phyloP scores from a whole-genome alignment of 1,140 invertebrate species.

The Pissodes strobi region DNA sequence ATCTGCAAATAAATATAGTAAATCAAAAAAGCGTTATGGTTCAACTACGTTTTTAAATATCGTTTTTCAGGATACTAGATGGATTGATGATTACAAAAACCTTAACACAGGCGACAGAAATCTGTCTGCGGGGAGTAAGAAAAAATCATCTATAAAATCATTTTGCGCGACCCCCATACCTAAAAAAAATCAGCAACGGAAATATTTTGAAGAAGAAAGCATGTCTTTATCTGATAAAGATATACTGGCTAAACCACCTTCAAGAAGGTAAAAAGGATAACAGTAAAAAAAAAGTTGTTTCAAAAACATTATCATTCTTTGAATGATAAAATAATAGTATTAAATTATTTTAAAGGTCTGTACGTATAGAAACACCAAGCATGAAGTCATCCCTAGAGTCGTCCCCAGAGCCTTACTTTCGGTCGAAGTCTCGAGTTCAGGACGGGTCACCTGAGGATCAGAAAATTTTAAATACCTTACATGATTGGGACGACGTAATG shows the following conservation, averaged over 20 bases:
- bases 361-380: slow-evolving; percentile 52
- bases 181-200: slow-evolving; percentile 25
- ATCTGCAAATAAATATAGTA: too few relatives aligned
- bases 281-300: background rate
- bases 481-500: slow-evolving; percentile 49
- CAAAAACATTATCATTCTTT: background rate
- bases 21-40: too few relatives aligned
- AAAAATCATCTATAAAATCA: slow-evolving; percentile 40
- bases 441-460: slow-evolving; percentile 9
- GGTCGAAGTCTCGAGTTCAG: slow-evolving; percentile 41
- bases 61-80: slow-evolving; percentile 39
- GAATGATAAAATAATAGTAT: background rate
- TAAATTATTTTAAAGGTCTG: slow-evolving; percentile 40
- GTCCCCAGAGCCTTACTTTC: slow-evolving; percentile 27
- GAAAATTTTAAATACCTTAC: background rate
- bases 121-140: slow-evolving; percentile 19
- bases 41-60: too few relatives aligned
- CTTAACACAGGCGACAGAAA: slow-evolving; percentile 38
- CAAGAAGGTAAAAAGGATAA: slow-evolving; percentile 37
- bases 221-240: slow-evolving; percentile 46
- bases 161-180: slow-evolving; percentile 42
- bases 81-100: slow-evolving; percentile 51
- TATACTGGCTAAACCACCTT: slow-evolving; percentile 45
- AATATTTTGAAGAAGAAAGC: slow-evolving; percentile 43
- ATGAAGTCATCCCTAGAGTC: slow-evolving; percentile 34